Base-by-base conservation (phyloP, 2,113 vertebrate genomes). In the Nycticryphes semicollaris region DNA sequence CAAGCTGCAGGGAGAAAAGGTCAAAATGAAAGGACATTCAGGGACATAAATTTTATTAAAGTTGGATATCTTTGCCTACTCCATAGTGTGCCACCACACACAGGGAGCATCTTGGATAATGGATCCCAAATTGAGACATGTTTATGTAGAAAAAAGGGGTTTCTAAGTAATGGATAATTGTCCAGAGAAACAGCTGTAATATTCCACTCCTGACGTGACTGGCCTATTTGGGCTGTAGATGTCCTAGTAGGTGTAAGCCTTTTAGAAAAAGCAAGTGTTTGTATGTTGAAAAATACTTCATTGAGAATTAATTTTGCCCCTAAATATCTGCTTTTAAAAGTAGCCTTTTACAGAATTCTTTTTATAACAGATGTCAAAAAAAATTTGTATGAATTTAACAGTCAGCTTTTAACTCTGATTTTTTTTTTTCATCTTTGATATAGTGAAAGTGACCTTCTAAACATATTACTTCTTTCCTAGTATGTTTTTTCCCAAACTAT, bases 31-130 rank as follows among this genome's bases (percentile, higher is more conserved):
- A 53, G 35, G 27, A 73, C 15, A 24, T 35, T 75, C 74, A 68
- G 69, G 6, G 25, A 89, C 30, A 68, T 31, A 84, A 89, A 84
- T 72, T 23, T 87, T 74, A 69, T 78, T 93, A 75, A 91, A 93
- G 54, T 77, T 41, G 22, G 27, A 10, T 82, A 53, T 50, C 57
- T 83, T 84, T 67, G 3, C 50, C 53, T 89, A n/a, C 21, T 85
- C 63, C n/a, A n/a, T 35, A 15, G 12, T 51, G 21, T 80, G 50
- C 30, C 41, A 47, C 41, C 20, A 41, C 45, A 6, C 57, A 4
- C 72, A 51, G 28, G 22, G 9, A 86, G 9, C 6, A 16, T 37
- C 57, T 87, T 79, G 37, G 82, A 79, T 56, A 91, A 87, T 27
- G n/a, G n/a, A 69, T 87, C 53, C 37, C 66, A 84, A 83, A 30